Evolutionary conservation across 2,888 invertebrate genomes (phyloP), one percentile per base, ranked within the genome.

Genomic region (Endomychus coccineus): DNA sequence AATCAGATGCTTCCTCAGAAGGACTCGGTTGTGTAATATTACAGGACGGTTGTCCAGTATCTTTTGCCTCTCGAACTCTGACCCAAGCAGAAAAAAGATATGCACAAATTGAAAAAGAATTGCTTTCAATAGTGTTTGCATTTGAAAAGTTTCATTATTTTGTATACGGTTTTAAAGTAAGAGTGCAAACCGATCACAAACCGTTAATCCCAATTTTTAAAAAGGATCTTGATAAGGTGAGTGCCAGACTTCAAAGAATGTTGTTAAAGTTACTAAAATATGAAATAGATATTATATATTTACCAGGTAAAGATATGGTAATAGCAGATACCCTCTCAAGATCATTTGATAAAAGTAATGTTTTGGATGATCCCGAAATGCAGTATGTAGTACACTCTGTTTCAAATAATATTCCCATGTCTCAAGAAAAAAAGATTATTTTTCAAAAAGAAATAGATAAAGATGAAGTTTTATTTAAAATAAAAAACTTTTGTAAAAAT

Each of bases 221-320:
- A 14, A 33, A 37, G 21, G 37, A 37, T 25, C n/a, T 37, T 7
- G 16, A 23, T 32, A 32, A 32, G 11, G 3, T 22, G 13, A 13
- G 14, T n/a, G 16, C n/a, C 24, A 39, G 56, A 32, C 30, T 58
- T 9, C 56, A 58, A 39, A 40, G 52, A 42, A 43, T 57, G 42
- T 48, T 51, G 34, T 41, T 56, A 34, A 49, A 45, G 28, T 39
- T 58, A 16, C 24, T 55, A n/a, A 57, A 50, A 42, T 59, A 58
- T 41, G 13, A 45, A 27, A 23, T 46, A 7, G 9, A 29, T 43
- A 11, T 35, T 31, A 10, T 48, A 50, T 46, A 34, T 16, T n/a
- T 34, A 12, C 27, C 34, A 4, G 27, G 27, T 16, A 15, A 17
- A 12, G 7, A 27, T 13, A 34, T 38, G 28, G 3, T 22, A 6